A percentile compares a stretch with the other conserved stretches of the same genome.
Evolutionary conservation across 2,888 invertebrate genomes (phyloP).

Genomic region (Melanostoma mellinum): DNA sequence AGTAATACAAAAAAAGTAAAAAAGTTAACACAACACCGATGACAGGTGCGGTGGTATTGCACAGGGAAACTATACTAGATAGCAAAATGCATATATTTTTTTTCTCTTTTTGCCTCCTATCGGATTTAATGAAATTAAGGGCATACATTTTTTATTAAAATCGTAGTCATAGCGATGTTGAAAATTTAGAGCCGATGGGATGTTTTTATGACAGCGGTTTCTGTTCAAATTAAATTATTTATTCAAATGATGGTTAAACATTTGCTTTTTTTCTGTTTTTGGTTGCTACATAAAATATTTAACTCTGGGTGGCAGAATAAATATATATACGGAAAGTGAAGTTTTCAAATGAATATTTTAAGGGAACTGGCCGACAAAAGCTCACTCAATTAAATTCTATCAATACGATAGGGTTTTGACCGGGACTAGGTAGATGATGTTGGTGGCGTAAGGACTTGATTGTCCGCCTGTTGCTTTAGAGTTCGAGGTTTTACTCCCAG

Average conservation of each 20-base stretch:
- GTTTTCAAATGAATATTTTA: conserved; percentile 14
- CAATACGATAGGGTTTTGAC: conserved; percentile 13
- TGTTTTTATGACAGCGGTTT: conserved; percentile 21
- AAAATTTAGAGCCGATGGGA: conserved; percentile 29
- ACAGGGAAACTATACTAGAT: conserved; percentile 8
- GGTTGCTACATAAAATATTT: conserved; percentile 26
- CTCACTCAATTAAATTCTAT: conserved; percentile 24
- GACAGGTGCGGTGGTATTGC: conserved; percentile 10
- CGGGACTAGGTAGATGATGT: too few relatives aligned
- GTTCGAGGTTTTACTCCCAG: too few relatives aligned
- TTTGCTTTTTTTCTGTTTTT: conserved; percentile 12
- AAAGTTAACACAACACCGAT: not conserved
- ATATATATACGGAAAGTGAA: not conserved
- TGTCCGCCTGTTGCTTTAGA: too few relatives aligned
- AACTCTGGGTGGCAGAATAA: not conserved
- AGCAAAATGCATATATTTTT: conserved; percentile 13
- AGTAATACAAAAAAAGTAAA: not conserved
- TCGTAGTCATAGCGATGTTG: conserved; percentile 27
- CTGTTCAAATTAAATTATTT: conserved; percentile 34
- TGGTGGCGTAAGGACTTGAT: too few relatives aligned
- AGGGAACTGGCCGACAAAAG: conserved; percentile 3
- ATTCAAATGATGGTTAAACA: conserved; percentile 36
- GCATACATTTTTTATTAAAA: conserved; percentile 24
- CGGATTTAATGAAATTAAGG: conserved; percentile 48
- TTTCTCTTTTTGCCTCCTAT: conserved; percentile 10